These are phyloP conservation scores for Platynereis dumerilii DNA, from an alignment of 2,888 invertebrate species.

Conservation along the genomic window DNA sequence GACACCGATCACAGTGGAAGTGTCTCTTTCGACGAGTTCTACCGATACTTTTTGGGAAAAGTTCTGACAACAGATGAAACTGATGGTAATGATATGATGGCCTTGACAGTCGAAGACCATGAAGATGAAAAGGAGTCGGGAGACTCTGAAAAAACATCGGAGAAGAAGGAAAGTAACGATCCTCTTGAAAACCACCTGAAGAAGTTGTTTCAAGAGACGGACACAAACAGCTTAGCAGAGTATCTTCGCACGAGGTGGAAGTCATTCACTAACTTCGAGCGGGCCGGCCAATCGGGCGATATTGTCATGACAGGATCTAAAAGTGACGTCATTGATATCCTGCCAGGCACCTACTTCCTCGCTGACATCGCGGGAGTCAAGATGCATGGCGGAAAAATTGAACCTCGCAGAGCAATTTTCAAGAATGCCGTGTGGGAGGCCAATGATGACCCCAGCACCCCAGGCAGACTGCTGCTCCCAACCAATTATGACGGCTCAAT, in stretches of 20 bases:
- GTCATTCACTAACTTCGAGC: constrained; percentile 33
- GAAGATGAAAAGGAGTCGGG: too few species aligned
- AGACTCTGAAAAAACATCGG: too few species aligned
- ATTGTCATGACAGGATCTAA: constrained; percentile 36
- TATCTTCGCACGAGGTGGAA: constrained; percentile 37
- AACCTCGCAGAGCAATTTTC: constrained; percentile 32
- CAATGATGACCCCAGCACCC: too few species aligned
- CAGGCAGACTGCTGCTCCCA: constrained; percentile 36
- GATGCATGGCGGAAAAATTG: constrained; percentile 33
- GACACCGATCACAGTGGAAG: too few species aligned
- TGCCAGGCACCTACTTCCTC: constrained; percentile 36
- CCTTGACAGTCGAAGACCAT: too few species aligned
- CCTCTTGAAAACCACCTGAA: constrained; percentile 13
- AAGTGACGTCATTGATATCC: constrained; percentile 35
- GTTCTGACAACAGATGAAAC: too few species aligned
- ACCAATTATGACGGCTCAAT: constrained; percentile 31
- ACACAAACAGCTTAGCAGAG: constrained; percentile 12
- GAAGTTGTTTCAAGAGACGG: constrained; percentile 18
- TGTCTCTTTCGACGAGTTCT: too few species aligned
- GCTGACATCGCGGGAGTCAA: constrained; percentile 34
- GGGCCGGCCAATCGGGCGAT: constrained; percentile 32
- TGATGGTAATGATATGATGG: too few species aligned
- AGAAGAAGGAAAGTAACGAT: too few species aligned
- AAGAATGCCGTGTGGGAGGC: too few species aligned
- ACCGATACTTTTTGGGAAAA: too few species aligned